Evolutionary conservation across 2,888 invertebrate genomes (phyloP).

Genomic region (Eupithecia insigniata): DNA sequence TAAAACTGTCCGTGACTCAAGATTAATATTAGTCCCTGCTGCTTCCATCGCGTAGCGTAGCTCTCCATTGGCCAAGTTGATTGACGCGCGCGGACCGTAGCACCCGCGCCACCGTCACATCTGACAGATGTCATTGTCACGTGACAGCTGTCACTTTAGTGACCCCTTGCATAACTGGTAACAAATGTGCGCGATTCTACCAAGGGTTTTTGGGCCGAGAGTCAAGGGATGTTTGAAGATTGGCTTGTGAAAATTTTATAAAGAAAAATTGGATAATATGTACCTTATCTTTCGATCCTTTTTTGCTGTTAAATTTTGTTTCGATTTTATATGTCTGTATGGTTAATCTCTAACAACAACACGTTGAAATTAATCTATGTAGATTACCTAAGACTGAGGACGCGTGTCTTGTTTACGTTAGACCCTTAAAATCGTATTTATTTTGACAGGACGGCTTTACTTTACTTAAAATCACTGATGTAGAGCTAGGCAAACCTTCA

Average conservation of each 20-base stretch:
- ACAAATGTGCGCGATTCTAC: slow-evolving; percentile 50
- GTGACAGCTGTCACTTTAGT: slow-evolving; percentile 63
- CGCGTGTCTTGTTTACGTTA: slow-evolving; percentile 7
- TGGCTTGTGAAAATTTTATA: slow-evolving; percentile 24
- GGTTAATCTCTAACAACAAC: background rate
- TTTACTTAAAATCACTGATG: slow-evolving; percentile 21
- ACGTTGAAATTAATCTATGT: background rate
- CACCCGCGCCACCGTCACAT: slow-evolving; percentile 54
- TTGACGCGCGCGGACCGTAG: slow-evolving; percentile 55
- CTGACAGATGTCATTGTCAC: slow-evolving; percentile 63
- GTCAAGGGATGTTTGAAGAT: slow-evolving; percentile 26
- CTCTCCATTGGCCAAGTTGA: slow-evolving; percentile 45
- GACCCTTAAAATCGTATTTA: slow-evolving; percentile 23
- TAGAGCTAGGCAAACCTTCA: background rate
- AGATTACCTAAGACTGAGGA: background rate
- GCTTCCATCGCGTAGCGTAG: slow-evolving; percentile 34
- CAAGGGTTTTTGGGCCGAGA: slow-evolving; percentile 36
- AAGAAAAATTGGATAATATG: background rate
- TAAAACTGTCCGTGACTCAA: slow-evolving; percentile 28
- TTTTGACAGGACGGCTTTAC: slow-evolving; percentile 28
- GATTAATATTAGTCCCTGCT: slow-evolving; percentile 24
- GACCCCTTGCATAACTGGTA: slow-evolving; percentile 52
- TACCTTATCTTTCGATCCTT: background rate
- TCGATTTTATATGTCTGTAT: background rate
- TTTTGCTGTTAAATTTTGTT: background rate